Evolutionary conservation across 2,113 vertebrate genomes (phyloP).

Genomic region (Plotosus lineatus): DNA sequence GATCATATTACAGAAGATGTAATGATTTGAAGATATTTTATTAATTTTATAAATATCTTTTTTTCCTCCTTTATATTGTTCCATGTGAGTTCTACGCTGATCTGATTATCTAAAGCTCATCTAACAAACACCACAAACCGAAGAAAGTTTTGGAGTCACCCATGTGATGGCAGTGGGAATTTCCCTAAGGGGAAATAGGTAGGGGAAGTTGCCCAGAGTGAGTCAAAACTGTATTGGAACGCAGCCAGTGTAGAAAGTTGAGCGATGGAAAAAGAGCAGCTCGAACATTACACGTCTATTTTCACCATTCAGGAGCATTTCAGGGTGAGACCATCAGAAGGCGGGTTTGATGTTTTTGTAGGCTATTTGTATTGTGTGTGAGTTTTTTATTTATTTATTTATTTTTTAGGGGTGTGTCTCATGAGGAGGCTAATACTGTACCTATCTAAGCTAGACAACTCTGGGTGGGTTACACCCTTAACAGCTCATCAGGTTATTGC

Average conservation of each 20-base stretch:
- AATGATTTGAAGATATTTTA: too few species aligned
- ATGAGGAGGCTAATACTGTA: too few species aligned
- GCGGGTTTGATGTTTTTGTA: background rate
- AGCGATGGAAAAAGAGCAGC: too few species aligned
- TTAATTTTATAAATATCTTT: too few species aligned
- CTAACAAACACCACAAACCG: background rate
- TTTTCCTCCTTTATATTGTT: background rate
- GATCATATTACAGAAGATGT: too few species aligned
- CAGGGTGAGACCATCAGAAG: background rate
- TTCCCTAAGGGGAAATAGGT: conserved; percentile 3
- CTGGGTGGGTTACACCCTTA: too few species aligned
- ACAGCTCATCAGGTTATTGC: too few species aligned
- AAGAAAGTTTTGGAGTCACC: background rate
- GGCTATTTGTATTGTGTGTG: background rate
- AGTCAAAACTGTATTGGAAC: conserved; percentile 6
- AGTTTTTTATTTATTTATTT: too few species aligned
- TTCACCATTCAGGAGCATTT: background rate
- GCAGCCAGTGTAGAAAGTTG: background rate
- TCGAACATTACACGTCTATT: background rate
- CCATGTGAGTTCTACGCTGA: background rate
- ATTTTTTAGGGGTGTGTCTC: too few species aligned
- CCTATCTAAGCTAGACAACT: too few species aligned
- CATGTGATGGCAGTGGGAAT: background rate
- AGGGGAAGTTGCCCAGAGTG: conserved; percentile 2
- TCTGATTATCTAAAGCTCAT: background rate